A percentile compares a stretch with the other conserved stretches of the same genome.
These are phyloP conservation scores for Phymorhynchus buccinoides DNA, from an alignment of 1,140 invertebrate species.

Conservation along the genomic window DNA sequence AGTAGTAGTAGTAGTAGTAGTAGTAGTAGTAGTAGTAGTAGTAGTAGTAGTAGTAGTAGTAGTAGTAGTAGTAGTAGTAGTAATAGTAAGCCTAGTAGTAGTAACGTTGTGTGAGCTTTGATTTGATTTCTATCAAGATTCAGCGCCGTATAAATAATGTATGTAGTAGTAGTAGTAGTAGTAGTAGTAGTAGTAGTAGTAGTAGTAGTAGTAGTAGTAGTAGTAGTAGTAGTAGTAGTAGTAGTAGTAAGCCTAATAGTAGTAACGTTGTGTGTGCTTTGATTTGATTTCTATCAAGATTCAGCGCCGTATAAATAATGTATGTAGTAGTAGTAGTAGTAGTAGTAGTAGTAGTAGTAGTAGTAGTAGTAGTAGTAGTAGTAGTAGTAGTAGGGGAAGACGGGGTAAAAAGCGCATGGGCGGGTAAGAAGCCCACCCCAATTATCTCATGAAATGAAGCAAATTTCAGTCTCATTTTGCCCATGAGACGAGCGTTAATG, in stretches of 20 bases:
- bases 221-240: not conserved
- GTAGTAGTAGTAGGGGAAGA: not conserved
- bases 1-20: not conserved
- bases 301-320: no score
- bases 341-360: not conserved
- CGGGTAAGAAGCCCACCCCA: no score
- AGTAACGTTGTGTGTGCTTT: no score
- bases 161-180: not conserved
- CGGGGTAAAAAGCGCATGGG: not conserved
- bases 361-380: not conserved
- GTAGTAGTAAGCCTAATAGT: no score
- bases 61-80: slow-evolving; percentile 21
- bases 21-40: not conserved
- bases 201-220: not conserved
- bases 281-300: no score
- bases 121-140: no score
- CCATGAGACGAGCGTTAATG: not conserved
- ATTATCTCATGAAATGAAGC: no score
- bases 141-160: no score
- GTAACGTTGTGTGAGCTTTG: not conserved
- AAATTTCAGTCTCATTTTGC: no score
- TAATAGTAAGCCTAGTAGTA: not conserved
- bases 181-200: not conserved
- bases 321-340: not conserved
- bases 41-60: not conserved